A percentile compares a stretch with the other conserved stretches of the same genome.
phyloP scores from a whole-genome alignment of 2,797 vertebrate genomes.

The Gymnopithys bicolor region DNA sequence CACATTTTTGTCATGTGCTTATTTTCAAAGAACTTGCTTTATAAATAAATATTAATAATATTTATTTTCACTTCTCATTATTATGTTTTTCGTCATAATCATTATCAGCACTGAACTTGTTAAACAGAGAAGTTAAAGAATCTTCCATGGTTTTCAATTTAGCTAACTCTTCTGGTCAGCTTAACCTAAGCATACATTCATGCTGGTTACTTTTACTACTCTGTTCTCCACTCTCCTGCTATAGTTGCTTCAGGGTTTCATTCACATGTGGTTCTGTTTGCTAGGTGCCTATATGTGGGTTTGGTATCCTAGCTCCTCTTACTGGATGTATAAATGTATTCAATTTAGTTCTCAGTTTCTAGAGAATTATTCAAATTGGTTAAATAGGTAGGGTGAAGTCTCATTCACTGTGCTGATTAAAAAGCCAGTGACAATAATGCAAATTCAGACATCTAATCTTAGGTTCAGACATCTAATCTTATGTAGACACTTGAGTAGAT shows the following conservation, averaged over 20 bases:
- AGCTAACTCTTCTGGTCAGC: neutral
- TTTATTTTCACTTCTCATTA: neutral
- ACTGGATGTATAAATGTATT: neutral
- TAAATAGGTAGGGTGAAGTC: neutral
- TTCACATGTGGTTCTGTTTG: neutral
- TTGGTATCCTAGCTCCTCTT: neutral
- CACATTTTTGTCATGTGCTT: neutral
- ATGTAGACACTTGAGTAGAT: neutral
- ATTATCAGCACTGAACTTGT: neutral
- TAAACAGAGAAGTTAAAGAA: neutral
- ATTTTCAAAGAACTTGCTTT: neutral
- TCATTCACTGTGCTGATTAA: neutral
- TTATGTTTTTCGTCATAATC: neutral
- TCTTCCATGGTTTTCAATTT: neutral
- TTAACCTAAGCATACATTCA: neutral
- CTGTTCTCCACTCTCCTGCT: neutral
- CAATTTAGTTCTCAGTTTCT: neutral
- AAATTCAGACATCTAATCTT: neutral
- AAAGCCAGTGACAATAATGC: neutral
- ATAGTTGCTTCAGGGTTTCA: neutral
- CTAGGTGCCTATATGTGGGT: neutral
- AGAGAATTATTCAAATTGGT: neutral
- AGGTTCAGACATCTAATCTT: neutral
- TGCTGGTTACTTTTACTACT: neutral
- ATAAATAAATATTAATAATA: neutral